Evolutionary conservation across 2,113 vertebrate genomes (phyloP), one percentile per base, ranked within the genome.

Genomic region (Pheucticus melanocephalus): DNA sequence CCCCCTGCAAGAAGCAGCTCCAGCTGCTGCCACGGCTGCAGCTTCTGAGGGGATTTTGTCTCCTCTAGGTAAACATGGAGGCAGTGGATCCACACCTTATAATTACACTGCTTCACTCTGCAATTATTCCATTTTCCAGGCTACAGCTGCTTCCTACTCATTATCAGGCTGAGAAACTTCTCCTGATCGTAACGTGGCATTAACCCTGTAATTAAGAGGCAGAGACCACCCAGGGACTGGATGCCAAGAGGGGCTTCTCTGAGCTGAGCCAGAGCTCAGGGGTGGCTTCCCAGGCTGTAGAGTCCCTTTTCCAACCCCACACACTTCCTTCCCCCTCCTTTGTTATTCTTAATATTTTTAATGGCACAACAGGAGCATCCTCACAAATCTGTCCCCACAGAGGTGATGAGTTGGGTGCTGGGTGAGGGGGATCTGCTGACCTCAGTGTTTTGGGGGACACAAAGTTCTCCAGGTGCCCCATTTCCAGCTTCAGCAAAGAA

Each of bases 71-170:
- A 97, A 97, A 96, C 94, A 96, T 14, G 88, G 96, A 94, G 88
- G 90, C 94, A 96, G 96, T 89, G 72, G 97, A 92, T 95, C 85
- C 94, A 95, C 96, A 97, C 95, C 96, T 97, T 97, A 76, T 97
- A 96, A 97, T 97, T 97, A 97, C 95, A 88, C 75, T 77, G 77
- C 95, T 96, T 88, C 92, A 59, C 95, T 97, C 96, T 97, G 94
- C 97, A 97, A 97, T 97, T 97, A 97, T 97, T 97, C 95, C 91
- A 96, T 97, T 97, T 97, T 97, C 95, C 96, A 96, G 94, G 94
- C 96, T 97, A 80, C 96, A 97, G 96, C 96, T 97, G 96, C 97
- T 97, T 97, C 97, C 97, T 92, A 92, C 96, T 96, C 96, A 97
- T 97, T 97, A 97, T 95, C 96, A 97, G 97, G 92, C 95, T 96